These are phyloP conservation scores for Polypterus senegalus DNA, from an alignment of 2,113 vertebrate species.

Conservation along the genomic window DNA sequence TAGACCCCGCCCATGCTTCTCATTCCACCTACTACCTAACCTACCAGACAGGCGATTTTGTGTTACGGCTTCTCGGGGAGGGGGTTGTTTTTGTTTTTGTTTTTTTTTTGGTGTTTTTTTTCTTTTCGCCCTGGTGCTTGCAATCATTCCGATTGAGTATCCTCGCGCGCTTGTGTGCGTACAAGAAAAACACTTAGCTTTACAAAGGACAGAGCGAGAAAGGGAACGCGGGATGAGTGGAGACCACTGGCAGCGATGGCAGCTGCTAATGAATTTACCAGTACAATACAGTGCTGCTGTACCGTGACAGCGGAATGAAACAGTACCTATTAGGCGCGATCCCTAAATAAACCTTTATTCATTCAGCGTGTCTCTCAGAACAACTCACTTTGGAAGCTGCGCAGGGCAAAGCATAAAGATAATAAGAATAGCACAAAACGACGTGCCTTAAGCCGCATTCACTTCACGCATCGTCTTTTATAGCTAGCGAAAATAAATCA, in stretches of 20 bases:
- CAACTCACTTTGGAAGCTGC: too few species aligned
- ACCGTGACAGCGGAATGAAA: conserved; percentile 25
- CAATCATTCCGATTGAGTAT: conserved; percentile 12
- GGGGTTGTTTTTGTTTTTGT: too few species aligned
- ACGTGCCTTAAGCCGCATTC: too few species aligned
- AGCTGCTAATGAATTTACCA: conserved; percentile 55
- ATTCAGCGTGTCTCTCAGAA: too few species aligned
- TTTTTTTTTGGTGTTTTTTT: background rate
- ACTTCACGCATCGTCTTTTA: too few species aligned
- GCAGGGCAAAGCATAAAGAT: too few species aligned
- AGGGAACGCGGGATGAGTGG: conserved; percentile 1
- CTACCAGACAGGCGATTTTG: background rate
- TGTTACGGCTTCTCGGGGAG: too few species aligned
- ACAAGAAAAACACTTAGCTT: conserved; percentile 27
- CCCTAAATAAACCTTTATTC: too few species aligned
- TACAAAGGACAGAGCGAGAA: conserved; percentile 11
- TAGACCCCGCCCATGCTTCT: conserved; percentile 16
- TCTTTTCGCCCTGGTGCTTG: background rate
- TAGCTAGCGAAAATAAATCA: too few species aligned
- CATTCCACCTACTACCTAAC: conserved; percentile 22
- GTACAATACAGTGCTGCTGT: conserved; percentile 40
- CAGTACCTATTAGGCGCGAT: too few species aligned
- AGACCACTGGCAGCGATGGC: conserved; percentile 47
- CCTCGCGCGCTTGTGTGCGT: conserved; percentile 25
- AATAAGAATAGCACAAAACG: too few species aligned